These are phyloP conservation scores for Epirrita christyi DNA, from an alignment of 2,888 invertebrate genomes.

Conservation along the genomic window DNA sequence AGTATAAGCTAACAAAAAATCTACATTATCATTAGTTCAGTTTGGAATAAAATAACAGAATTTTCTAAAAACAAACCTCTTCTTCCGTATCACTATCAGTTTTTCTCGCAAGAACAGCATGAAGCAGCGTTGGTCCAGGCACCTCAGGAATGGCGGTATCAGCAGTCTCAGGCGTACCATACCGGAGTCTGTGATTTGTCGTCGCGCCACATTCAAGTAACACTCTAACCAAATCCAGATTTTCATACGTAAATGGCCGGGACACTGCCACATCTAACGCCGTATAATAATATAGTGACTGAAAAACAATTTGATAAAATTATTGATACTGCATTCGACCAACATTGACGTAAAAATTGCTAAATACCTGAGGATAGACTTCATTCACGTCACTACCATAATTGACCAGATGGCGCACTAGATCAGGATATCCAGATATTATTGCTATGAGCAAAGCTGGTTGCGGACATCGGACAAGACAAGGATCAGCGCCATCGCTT, in stretches of 20 bases:
- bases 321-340: background rate
- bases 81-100: constrained; percentile 52
- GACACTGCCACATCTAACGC: constrained; percentile 65
- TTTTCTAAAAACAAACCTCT: constrained; percentile 44
- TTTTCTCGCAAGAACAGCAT: constrained; percentile 59
- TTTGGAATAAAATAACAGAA: no score
- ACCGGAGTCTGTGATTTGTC: constrained; percentile 49
- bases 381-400: constrained; percentile 68
- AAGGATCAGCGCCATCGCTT: constrained; percentile 64
- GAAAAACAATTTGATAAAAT: constrained; percentile 16
- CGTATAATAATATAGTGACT: constrained; percentile 63
- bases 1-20: no score
- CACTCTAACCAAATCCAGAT: constrained; percentile 53
- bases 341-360: background rate
- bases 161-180: background rate
- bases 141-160: constrained; percentile 22
- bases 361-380: constrained; percentile 53
- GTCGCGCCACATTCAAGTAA: constrained; percentile 63
- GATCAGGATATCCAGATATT: constrained; percentile 50
- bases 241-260: constrained; percentile 52
- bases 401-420: constrained; percentile 54
- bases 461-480: constrained; percentile 62
- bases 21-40: no score
- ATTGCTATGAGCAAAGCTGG: constrained; percentile 63
- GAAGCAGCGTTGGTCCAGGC: constrained; percentile 67